Base-by-base conservation (phyloP, 2,113 vertebrate species). In the Irena cyanogastra region DNA sequence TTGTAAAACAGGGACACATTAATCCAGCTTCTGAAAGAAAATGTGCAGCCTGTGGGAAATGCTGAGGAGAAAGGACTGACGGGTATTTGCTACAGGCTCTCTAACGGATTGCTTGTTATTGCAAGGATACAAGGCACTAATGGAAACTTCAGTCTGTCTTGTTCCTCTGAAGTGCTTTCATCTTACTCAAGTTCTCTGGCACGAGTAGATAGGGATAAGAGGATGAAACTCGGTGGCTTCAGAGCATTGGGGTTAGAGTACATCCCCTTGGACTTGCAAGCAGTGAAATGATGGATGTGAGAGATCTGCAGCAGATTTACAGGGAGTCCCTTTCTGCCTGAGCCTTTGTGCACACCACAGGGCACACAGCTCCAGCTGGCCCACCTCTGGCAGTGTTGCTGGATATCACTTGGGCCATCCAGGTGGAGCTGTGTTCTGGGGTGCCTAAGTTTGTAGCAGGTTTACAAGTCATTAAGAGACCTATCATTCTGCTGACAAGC, bases 91-190 rank as follows among this genome's bases (percentile, higher is more conserved):
- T 90, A 47, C 68, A 74, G 68, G 47, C 21, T 83, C 19, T 86
- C 71, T 93, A 83, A 96, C 87, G 83, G 86, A 92, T 92, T 92
- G 56, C 64, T 86, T 89, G 71, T 89, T 94, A 87, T 92, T 94
- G 69, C 80, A 89, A 90, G 66, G 65, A 75, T 85, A 83, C n/a
- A 49, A 76, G 72, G 27, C 80, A 84, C 64, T 94, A 92, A 91
- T 77, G 80, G 81, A 92, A 87, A 89, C 57, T 84, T 90, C 47
- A 64, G 27, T 75, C 88, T 86, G 75, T 22, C 76, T 63, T 59
- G 26, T 39, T 83, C 37, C 59, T 88, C 76, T 94, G 83, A 93
- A 97, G 47, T 52, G 47, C 72, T 95, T 97, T 94, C 71, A 83
- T 91, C 85, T 91, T n/a, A 64, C n/a, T 76, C 56, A 90, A 52